Evolutionary conservation across 2,888 invertebrate genomes (phyloP).

Genomic region (Drosophila nr. perissopoda): DNA sequence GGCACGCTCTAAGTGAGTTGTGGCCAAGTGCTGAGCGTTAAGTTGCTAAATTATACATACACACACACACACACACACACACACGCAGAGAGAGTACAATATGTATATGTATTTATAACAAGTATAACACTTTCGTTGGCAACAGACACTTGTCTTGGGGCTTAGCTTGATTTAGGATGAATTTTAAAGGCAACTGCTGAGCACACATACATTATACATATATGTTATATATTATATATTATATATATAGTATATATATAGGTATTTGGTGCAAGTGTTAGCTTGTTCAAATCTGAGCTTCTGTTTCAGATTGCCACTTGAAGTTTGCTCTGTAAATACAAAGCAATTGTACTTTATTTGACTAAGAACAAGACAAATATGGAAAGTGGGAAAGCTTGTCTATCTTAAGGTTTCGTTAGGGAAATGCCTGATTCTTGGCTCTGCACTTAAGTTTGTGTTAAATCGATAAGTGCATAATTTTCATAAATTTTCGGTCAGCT

Average conservation of each 20-base stretch:
- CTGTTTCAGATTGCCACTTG: slow-evolving; percentile 24
- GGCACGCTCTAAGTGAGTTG: slow-evolving; percentile 69
- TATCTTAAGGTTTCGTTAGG: too few relatives aligned
- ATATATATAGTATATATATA: not conserved
- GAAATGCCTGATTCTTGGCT: not conserved
- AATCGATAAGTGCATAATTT: not conserved
- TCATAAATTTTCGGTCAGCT: not conserved
- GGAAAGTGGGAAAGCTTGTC: too few relatives aligned
- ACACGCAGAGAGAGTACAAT: not conserved
- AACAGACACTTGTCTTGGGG: slow-evolving; percentile 12
- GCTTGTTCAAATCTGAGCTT: slow-evolving; percentile 1
- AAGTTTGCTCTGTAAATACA: not conserved
- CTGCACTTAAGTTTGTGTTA: not conserved
- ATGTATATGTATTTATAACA: slow-evolving; percentile 23
- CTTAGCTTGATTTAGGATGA: slow-evolving; percentile 22
- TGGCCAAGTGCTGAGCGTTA: slow-evolving; percentile 66
- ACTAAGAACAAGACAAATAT: not conserved
- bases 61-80: slow-evolving; percentile 14
- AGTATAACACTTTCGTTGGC: slow-evolving; percentile 29
- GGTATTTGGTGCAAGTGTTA: not conserved
- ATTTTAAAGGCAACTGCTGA: slow-evolving; percentile 25
- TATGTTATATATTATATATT: not conserved
- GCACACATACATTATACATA: not conserved
- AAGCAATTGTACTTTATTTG: not conserved
- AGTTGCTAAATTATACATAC: slow-evolving; percentile 59